Percentiles rank a stretch among this genome's conserved stretches.
These are phyloP conservation scores for Cynopterus brachyotis DNA, from an alignment of 2,113 vertebrate genomes.

Conservation along the genomic window DNA sequence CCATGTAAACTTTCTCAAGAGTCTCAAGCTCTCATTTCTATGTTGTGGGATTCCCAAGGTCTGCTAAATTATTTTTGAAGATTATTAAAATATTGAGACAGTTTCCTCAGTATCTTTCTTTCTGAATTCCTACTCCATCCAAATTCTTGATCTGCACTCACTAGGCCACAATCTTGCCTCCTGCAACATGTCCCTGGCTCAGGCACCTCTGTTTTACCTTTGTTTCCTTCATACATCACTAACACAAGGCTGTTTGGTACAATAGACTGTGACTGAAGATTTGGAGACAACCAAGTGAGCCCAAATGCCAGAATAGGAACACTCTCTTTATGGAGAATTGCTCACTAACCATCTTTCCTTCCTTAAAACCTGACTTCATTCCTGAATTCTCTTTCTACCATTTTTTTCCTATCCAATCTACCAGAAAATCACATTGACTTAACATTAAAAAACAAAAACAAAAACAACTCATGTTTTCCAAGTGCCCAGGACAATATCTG, in stretches of 20 bases:
- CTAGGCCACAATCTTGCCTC: neutral
- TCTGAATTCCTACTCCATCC: neutral
- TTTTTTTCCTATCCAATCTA: neutral
- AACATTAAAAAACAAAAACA: neutral
- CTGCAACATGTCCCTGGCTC: neutral
- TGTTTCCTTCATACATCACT: neutral
- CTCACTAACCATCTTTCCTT: neutral
- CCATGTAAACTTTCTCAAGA: neutral
- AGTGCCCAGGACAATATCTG: neutral
- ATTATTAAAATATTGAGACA: neutral
- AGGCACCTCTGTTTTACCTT: neutral
- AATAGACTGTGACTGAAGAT: neutral
- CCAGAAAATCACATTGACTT: conserved; percentile 12
- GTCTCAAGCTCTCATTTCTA: neutral
- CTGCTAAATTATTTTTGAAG: neutral
- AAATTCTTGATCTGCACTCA: neutral
- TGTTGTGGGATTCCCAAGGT: neutral
- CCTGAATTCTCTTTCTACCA: neutral
- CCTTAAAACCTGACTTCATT: neutral
- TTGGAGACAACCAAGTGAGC: neutral
- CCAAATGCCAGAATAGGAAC: neutral
- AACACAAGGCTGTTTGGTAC: neutral
- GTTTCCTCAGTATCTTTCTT: neutral
- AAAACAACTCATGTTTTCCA: neutral
- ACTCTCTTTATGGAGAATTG: conserved; percentile 6